Conservation (phyloP, 2,888 invertebrate genomes). For the Melolontha melolontha region DNA sequence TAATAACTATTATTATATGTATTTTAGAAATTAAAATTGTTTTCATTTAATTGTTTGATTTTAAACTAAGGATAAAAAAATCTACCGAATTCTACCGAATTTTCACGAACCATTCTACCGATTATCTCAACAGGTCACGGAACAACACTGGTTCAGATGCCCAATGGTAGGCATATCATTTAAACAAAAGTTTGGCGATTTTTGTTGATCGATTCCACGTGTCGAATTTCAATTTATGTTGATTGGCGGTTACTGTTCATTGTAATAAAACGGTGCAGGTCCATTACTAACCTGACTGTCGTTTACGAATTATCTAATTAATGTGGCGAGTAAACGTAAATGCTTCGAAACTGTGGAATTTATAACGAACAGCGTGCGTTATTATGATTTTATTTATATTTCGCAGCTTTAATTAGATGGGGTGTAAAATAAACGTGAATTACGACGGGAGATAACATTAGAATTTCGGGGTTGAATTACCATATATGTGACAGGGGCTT, state of each 20-base stretch:
- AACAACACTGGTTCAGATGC: too few relatives aligned
- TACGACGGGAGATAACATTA: slow-evolving; percentile 17
- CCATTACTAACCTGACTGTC: slow-evolving; percentile 3
- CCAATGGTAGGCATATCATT: too few relatives aligned
- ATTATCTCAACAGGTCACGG: too few relatives aligned
- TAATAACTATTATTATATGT: too few relatives aligned
- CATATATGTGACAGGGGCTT: slow-evolving; percentile 13
- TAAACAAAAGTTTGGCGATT: too few relatives aligned
- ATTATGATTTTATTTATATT: slow-evolving; percentile 24
- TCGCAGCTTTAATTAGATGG: slow-evolving; percentile 15
- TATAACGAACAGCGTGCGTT: neutral
- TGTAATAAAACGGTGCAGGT: slow-evolving; percentile 6
- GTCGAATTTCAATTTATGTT: slow-evolving; percentile 22
- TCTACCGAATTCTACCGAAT: too few relatives aligned
- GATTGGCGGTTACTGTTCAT: slow-evolving; percentile 11
- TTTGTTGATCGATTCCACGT: too few relatives aligned
- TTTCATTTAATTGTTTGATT: too few relatives aligned
- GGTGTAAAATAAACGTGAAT: slow-evolving; percentile 15
- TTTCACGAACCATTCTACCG: too few relatives aligned
- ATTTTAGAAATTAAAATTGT: too few relatives aligned
- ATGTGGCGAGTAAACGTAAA: slow-evolving; percentile 5
- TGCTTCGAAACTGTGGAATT: slow-evolving; percentile 3
- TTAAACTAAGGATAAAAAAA: too few relatives aligned
- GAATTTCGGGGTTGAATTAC: slow-evolving; percentile 23
- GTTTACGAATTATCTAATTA: slow-evolving; percentile 16